phyloP scores from a whole-genome alignment of 2,888 invertebrate species.

The Notodonta ziczac region DNA sequence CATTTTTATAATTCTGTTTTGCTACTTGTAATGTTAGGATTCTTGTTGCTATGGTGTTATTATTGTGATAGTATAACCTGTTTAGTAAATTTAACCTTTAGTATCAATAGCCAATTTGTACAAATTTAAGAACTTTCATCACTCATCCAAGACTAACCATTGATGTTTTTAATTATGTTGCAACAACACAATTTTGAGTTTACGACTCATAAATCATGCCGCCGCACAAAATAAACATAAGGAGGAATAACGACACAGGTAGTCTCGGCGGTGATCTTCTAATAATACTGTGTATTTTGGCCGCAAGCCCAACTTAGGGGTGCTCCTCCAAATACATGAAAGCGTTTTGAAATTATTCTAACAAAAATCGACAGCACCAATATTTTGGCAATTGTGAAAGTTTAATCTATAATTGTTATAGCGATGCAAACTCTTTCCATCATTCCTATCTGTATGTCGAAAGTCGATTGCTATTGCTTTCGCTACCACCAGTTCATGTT shows the following conservation, averaged over 20 bases:
- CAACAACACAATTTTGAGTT: conserved; percentile 21
- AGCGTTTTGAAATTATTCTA: conserved; percentile 31
- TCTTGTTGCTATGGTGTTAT: too few species aligned
- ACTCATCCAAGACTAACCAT: not conserved
- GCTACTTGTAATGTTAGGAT: not conserved
- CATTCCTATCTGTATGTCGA: conserved; percentile 36
- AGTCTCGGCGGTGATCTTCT: conserved; percentile 72
- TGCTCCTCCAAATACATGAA: conserved; percentile 50
- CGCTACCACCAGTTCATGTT: conserved; percentile 46
- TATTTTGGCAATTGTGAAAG: conserved; percentile 13
- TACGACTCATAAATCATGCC: conserved; percentile 40
- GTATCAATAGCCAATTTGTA: not conserved
- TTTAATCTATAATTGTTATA: conserved; percentile 6
- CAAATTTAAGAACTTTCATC: not conserved
- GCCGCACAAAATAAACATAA: conserved; percentile 42
- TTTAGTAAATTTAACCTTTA: too few species aligned
- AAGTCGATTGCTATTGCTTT: conserved; percentile 52
- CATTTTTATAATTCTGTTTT: not conserved
- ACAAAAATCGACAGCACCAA: conserved; percentile 12
- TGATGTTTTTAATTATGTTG: conserved; percentile 16
- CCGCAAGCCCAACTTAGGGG: conserved; percentile 65
- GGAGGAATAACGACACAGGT: conserved; percentile 57
- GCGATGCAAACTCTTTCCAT: conserved; percentile 27
- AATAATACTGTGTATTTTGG: conserved; percentile 77
- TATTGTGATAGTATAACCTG: too few species aligned